phyloP scores from a whole-genome alignment of 1,140 invertebrate species.

The Maniola jurtina region DNA sequence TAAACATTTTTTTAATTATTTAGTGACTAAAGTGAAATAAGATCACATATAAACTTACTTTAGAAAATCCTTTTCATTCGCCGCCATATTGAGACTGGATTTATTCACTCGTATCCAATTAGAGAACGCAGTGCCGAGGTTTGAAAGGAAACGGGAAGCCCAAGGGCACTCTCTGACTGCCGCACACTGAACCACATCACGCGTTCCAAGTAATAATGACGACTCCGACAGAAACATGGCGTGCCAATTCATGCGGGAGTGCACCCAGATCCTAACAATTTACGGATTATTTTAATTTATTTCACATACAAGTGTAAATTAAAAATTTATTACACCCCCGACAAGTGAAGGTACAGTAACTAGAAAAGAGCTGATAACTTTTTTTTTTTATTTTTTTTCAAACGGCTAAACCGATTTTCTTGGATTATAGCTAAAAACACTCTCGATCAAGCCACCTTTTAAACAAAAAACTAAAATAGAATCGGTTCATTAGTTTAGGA shows the following conservation, averaged over 20 bases:
- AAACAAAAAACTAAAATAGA: too few species aligned
- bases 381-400: too few species aligned
- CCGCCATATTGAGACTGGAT: constrained; percentile 35
- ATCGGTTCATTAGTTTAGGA: too few species aligned
- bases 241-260: constrained; percentile 59
- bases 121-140: constrained; percentile 47
- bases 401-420: too few species aligned
- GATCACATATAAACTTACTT: constrained; percentile 37
- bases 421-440: too few species aligned
- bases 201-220: constrained; percentile 48
- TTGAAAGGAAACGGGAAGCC: constrained; percentile 48
- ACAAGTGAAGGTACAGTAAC: too few species aligned
- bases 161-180: constrained; percentile 61
- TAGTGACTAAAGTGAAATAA: constrained; percentile 7
- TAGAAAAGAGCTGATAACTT: too few species aligned
- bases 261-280: constrained; percentile 56
- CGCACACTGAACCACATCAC: constrained; percentile 49
- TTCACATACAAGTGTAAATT: too few species aligned
- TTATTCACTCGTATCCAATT: constrained; percentile 49
- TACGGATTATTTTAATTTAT: background rate
- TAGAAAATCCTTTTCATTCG: constrained; percentile 57
- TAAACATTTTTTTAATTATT: constrained; percentile 1
- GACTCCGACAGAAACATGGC: constrained; percentile 55
- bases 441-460: too few species aligned
- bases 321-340: too few species aligned